Evolutionary conservation across 2,797 vertebrate species (phyloP).

Genomic region (Syndactyla subalaris): DNA sequence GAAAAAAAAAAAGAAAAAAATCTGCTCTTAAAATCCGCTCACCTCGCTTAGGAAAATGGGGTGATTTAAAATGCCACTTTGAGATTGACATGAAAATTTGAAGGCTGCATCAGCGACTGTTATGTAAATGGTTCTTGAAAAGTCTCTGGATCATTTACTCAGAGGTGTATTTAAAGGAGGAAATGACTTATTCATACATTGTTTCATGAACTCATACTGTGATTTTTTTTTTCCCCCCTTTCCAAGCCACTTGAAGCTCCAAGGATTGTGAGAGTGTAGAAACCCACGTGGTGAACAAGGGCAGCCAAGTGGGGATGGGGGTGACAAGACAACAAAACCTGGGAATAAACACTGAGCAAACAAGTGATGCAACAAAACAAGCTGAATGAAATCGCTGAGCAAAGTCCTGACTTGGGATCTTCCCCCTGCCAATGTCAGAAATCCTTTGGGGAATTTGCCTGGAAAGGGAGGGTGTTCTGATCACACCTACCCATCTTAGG

Average conservation of each 20-base stretch:
- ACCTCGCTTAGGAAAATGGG: constrained; percentile 35
- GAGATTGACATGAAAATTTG: constrained; percentile 57
- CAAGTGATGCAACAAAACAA: background rate
- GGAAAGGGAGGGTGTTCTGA: background rate
- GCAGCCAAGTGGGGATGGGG: background rate
- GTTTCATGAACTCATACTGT: constrained; percentile 49
- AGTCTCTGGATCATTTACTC: constrained; percentile 50
- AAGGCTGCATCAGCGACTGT: constrained; percentile 59
- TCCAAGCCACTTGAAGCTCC: background rate
- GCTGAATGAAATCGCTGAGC: background rate
- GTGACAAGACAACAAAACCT: background rate
- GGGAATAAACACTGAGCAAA: constrained; percentile 20
- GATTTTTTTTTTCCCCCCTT: background rate
- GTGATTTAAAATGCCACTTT: constrained; percentile 60
- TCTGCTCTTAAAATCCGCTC: constrained; percentile 1
- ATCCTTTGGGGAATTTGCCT: background rate
- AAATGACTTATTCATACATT: constrained; percentile 62
- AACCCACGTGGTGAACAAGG: background rate
- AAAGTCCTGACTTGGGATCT: background rate
- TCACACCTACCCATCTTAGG: background rate
- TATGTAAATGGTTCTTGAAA: constrained; percentile 65
- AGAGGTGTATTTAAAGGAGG: constrained; percentile 61
- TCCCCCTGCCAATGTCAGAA: background rate
- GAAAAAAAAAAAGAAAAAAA: background rate
- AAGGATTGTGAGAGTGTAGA: background rate